A percentile compares a stretch with the other conserved stretches of the same genome.
Conservation (phyloP, 2,113 vertebrate species). For the Stegostoma tigrinum region DNA sequence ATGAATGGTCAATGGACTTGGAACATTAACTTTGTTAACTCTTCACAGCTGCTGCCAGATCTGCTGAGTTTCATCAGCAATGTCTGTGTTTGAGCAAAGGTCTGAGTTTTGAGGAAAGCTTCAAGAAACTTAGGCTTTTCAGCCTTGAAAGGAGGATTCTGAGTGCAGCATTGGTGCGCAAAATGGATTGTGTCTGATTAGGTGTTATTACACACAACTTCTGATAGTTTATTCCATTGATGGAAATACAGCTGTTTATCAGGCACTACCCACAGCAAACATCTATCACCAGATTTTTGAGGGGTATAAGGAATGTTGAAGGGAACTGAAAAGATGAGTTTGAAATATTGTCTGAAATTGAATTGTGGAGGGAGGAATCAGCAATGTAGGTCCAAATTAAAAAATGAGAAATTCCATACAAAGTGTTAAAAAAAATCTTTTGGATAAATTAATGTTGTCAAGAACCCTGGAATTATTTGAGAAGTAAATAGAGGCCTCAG, state of each 20-base stretch:
- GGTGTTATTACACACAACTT: no score
- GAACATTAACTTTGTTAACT: no score
- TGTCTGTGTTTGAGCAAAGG: not conserved
- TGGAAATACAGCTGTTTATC: no score
- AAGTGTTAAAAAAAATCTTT: not conserved
- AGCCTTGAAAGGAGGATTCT: not conserved
- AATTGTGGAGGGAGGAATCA: not conserved
- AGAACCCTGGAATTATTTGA: not conserved
- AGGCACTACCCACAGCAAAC: not conserved
- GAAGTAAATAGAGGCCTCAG: not conserved
- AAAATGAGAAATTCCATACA: not conserved
- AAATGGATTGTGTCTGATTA: not conserved
- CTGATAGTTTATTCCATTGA: no score
- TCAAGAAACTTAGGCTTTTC: not conserved
- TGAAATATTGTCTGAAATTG: not conserved
- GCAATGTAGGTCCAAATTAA: not conserved
- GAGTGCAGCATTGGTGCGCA: not conserved
- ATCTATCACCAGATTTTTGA: not conserved
- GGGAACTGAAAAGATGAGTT: not conserved
- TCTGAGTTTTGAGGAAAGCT: not conserved
- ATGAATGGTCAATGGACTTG: no score
- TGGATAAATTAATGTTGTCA: not conserved
- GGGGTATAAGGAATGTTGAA: not conserved
- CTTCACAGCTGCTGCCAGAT: no score
- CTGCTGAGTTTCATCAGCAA: no score